Evolutionary conservation across 2,113 vertebrate species (phyloP), one percentile per base, ranked within the genome.

Genomic region (Thalassarche chlororhynchos): DNA sequence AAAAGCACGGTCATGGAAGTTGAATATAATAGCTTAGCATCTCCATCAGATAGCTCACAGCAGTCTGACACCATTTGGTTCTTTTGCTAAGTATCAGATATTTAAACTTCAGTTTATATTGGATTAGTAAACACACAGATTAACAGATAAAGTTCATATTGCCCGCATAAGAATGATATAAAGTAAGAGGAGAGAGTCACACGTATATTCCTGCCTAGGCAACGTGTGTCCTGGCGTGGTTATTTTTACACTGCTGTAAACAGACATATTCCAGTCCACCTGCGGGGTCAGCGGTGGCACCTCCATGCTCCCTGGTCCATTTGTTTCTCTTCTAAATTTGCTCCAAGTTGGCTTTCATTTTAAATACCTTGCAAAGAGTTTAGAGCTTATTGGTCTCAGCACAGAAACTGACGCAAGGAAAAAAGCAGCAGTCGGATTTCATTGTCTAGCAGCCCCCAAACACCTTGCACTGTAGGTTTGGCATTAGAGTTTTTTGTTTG

Each of bases 171-270:
- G 40, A 61, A 74, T 5, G 4, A 61, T 31, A 57, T 4, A 16
- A 81, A 76, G 46, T 32, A 66, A 60, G 32, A 90, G 28, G 5
- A 58, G 36, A 62, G 20, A 16, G 2, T 31, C 0, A 1, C 2
- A 5, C 1, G 1, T 51, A n/a, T 61, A 42, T 19, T 62, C 60
- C 38, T 66, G n/a, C 20, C n/a, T 11, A 36, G 21, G 51, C 51
- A 86, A 71, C 0, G 1, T 5, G 6, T 5, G 8, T 60, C 60
- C 86, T 52, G 51, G 34, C 0, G 0, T 20, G 28, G 79, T 84
- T 91, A 88, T 83, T 94, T 96, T 75, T 79, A 86, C 3, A 12
- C 76, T 71, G 31, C 77, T 87, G 31, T 61, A 87, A 90, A 93
- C 61, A 87, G 58, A 85, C 52, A 65, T 49, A 66, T 93, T 86